These are phyloP conservation scores for Syngnathus scovelli DNA, from an alignment of 2,113 vertebrate genomes.

Conservation along the genomic window DNA sequence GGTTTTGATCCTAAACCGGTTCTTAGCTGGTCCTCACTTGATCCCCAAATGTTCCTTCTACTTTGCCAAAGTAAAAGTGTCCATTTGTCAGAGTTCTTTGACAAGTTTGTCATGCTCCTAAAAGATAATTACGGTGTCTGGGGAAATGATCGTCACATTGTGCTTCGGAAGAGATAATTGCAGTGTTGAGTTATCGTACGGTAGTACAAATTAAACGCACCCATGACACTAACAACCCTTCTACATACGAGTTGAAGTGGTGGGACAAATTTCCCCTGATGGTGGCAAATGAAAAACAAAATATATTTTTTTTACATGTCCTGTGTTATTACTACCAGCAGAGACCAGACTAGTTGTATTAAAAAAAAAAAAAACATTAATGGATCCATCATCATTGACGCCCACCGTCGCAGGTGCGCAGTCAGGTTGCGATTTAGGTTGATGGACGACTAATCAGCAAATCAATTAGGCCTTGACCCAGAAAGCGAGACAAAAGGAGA, in stretches of 20 bases:
- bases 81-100: slow-evolving; percentile 50
- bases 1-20: neutral
- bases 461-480: slow-evolving; percentile 92
- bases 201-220: slow-evolving; percentile 55
- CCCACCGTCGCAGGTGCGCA: slow-evolving; percentile 57
- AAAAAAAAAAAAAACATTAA: slow-evolving; percentile 35
- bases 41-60: neutral
- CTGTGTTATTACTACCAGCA: slow-evolving; percentile 3
- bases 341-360: slow-evolving; percentile 32
- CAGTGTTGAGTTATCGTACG: slow-evolving; percentile 35
- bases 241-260: slow-evolving; percentile 44
- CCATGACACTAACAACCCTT: slow-evolving; percentile 37
- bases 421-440: slow-evolving; percentile 73
- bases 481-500: slow-evolving; percentile 81
- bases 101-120: slow-evolving; percentile 55
- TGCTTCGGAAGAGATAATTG: slow-evolving; percentile 65
- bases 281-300: slow-evolving; percentile 52
- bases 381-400: slow-evolving; percentile 47
- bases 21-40: neutral
- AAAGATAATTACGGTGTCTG: slow-evolving; percentile 62
- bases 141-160: slow-evolving; percentile 67
- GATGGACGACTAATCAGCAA: slow-evolving; percentile 79
- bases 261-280: slow-evolving; percentile 48
- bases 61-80: slow-evolving; percentile 17
- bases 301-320: neutral